Percentiles rank a stretch among this genome's conserved stretches.
Conservation (phyloP, 2,113 vertebrate species). For the Ranitomeya variabilis region DNA sequence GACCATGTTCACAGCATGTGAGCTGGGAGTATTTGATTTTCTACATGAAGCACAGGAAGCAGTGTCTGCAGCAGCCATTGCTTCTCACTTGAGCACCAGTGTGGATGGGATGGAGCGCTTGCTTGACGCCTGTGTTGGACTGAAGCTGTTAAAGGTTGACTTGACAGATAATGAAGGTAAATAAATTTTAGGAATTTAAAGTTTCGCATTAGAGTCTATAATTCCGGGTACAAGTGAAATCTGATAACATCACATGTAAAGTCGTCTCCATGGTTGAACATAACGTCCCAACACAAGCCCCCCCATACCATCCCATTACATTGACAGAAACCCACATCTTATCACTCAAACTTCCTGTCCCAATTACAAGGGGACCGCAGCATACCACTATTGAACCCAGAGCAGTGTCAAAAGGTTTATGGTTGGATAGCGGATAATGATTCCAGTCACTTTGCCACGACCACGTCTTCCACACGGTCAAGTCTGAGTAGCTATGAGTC, state of each 20-base stretch:
- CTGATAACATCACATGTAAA: background rate
- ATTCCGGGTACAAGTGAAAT: background rate
- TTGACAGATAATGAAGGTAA: constrained; percentile 65
- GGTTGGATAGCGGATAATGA: too few species aligned
- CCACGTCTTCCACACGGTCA: too few species aligned
- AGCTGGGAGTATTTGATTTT: constrained; percentile 87
- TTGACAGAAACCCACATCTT: too few species aligned
- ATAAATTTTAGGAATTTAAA: background rate
- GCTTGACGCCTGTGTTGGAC: constrained; percentile 80
- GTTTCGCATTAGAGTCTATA: too few species aligned
- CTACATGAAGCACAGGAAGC: constrained; percentile 71
- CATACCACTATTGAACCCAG: too few species aligned
- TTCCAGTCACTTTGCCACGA: too few species aligned
- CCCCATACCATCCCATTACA: background rate
- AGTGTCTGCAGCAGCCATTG: constrained; percentile 72
- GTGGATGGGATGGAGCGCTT: constrained; percentile 76
- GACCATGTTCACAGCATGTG: constrained; percentile 86
- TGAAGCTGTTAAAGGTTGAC: constrained; percentile 78
- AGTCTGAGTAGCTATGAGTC: too few species aligned
- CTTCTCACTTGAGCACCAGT: constrained; percentile 70
- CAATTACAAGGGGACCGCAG: too few species aligned
- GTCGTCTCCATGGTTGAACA: background rate
- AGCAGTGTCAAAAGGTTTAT: too few species aligned
- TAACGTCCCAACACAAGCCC: background rate
- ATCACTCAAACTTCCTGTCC: too few species aligned